phyloP scores from a whole-genome alignment of 2,888 invertebrate species.

The Rotaria magnacalcarata region DNA sequence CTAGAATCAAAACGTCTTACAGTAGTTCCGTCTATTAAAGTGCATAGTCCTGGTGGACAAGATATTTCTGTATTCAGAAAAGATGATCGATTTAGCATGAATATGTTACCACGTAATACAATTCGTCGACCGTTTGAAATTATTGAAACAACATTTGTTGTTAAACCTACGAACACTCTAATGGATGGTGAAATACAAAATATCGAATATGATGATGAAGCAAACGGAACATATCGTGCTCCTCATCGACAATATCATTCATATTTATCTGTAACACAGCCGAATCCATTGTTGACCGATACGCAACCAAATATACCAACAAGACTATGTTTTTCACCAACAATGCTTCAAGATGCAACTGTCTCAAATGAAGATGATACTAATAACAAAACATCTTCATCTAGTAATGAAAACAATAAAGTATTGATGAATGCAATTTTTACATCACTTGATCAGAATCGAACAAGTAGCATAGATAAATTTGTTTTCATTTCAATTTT shows the following conservation, averaged over 20 bases:
- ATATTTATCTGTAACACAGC: not conserved
- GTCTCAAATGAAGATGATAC: not conserved
- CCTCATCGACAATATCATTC: not conserved
- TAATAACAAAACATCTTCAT: not conserved
- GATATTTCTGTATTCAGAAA: not conserved
- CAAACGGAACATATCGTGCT: not conserved
- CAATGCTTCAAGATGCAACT: not conserved
- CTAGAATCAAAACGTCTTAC: not conserved
- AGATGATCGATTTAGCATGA: not conserved
- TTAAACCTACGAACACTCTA: not conserved
- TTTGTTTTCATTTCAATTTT: not conserved
- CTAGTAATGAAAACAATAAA: not conserved
- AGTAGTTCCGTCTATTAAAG: not conserved
- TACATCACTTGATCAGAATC: not conserved
- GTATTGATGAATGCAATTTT: not conserved
- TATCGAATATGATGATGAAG: not conserved
- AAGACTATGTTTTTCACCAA: conserved; percentile 3
- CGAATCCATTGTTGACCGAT: not conserved
- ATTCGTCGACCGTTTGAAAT: not conserved
- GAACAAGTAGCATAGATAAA: not conserved
- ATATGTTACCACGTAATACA: not conserved
- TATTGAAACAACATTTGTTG: not conserved
- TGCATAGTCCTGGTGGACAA: not conserved
- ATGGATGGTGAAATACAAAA: not conserved
- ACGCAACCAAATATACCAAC: not conserved